These are phyloP conservation scores for Drymonia ruficornis DNA, from an alignment of 2,888 invertebrate genomes.

Conservation along the genomic window DNA sequence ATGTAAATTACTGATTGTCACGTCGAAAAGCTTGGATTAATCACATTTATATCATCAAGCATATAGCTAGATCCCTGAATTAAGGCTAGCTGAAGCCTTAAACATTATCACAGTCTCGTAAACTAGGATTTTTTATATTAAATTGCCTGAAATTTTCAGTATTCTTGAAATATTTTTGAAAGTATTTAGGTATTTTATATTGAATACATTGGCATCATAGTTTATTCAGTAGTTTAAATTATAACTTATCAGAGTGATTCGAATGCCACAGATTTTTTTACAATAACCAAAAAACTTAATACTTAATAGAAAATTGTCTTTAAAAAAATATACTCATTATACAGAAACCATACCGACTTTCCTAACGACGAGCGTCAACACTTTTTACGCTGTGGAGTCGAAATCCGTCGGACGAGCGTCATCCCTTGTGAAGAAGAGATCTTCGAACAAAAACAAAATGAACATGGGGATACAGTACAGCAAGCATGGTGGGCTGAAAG, in stretches of 20 bases:
- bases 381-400: constrained; percentile 3
- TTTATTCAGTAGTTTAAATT: background rate
- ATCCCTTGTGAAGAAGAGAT: constrained; percentile 11
- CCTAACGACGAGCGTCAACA: constrained; percentile 5
- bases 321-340: background rate
- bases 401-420: constrained; percentile 16
- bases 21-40: background rate
- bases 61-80: too few relatives aligned
- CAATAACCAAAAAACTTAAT: too few relatives aligned
- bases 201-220: background rate
- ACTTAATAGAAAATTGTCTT: too few relatives aligned
- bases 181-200: background rate
- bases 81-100: too few relatives aligned
- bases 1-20: background rate
- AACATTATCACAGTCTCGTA: too few relatives aligned
- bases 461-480: constrained; percentile 24
- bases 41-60: background rate
- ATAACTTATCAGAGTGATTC: background rate
- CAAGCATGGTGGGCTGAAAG: background rate
- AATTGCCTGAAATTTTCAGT: background rate
- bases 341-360: background rate
- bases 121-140: background rate
- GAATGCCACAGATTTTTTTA: too few relatives aligned
- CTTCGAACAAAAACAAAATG: background rate
- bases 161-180: background rate